phyloP scores from a whole-genome alignment of 2,888 invertebrate genomes.

The Drosophila lacicola region DNA sequence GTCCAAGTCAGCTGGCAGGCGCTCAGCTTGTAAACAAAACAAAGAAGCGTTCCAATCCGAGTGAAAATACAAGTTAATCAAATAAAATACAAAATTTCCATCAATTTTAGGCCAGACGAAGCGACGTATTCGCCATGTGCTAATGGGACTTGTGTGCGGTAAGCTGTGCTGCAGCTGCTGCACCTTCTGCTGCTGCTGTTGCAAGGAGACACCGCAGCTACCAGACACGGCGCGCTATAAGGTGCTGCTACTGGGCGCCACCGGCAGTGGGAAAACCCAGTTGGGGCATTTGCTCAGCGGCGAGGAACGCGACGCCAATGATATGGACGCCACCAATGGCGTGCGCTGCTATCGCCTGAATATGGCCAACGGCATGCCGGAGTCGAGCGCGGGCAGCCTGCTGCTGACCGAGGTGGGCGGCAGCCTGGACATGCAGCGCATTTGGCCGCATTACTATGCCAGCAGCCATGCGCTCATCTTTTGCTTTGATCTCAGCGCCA shows the following conservation, averaged over 20 bases:
- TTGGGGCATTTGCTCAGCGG: slow-evolving; percentile 74
- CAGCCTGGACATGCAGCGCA: slow-evolving; percentile 80
- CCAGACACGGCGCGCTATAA: slow-evolving; percentile 50
- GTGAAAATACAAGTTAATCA: neutral
- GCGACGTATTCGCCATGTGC: slow-evolving; percentile 26
- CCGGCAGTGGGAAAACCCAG: slow-evolving; percentile 83
- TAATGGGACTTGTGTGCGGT: slow-evolving; percentile 62
- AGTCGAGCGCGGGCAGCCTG: slow-evolving; percentile 29
- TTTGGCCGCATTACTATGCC: slow-evolving; percentile 83
- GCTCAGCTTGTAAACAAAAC: slow-evolving; percentile 54
- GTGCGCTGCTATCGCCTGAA: slow-evolving; percentile 70
- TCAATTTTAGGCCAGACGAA: neutral
- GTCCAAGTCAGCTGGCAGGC: slow-evolving; percentile 47
- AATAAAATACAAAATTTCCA: neutral
- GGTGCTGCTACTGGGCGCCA: slow-evolving; percentile 79
- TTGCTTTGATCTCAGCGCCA: slow-evolving; percentile 78
- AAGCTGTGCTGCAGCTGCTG: slow-evolving; percentile 37
- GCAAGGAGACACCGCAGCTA: neutral
- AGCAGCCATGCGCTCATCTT: slow-evolving; percentile 71
- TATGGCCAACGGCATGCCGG: neutral
- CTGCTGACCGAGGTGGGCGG: slow-evolving; percentile 83
- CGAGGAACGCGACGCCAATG: slow-evolving; percentile 59
- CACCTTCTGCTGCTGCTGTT: slow-evolving; percentile 23
- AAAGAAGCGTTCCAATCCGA: slow-evolving; percentile 6
- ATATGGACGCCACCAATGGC: slow-evolving; percentile 80